These are phyloP conservation scores for Helleia helle DNA, from an alignment of 2,888 invertebrate species.

Conservation along the genomic window DNA sequence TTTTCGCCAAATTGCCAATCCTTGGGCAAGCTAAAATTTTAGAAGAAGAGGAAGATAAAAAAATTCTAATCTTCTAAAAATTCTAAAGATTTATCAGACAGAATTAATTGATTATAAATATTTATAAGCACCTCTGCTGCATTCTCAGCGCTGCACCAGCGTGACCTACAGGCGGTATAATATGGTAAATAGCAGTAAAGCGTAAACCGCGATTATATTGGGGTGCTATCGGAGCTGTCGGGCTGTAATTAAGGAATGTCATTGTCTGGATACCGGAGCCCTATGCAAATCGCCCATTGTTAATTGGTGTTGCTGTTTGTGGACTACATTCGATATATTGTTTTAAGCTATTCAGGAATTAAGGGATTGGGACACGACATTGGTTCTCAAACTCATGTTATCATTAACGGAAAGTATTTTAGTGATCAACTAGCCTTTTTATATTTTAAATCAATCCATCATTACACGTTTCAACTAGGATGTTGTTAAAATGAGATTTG, in stretches of 20 bases:
- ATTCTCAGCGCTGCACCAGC: background rate
- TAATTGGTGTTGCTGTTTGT: conserved; percentile 11
- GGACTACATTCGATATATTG: conserved; percentile 4
- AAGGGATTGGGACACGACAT: background rate
- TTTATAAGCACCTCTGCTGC: conserved; percentile 1
- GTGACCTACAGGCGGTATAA: conserved; percentile 28
- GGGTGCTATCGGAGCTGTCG: conserved; percentile 31
- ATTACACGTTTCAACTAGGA: too few relatives aligned
- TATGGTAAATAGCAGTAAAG: conserved; percentile 33
- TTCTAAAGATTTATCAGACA: too few relatives aligned
- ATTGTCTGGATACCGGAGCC: conserved; percentile 17
- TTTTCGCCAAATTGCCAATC: too few relatives aligned
- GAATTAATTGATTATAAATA: too few relatives aligned
- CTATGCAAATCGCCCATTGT: conserved; percentile 15
- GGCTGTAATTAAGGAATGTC: conserved; percentile 20
- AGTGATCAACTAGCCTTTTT: too few relatives aligned
- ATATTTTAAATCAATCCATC: too few relatives aligned
- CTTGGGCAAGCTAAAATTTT: too few relatives aligned
- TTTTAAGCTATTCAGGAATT: conserved; percentile 1
- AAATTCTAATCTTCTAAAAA: too few relatives aligned
- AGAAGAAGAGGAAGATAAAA: too few relatives aligned
- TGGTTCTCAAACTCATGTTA: background rate
- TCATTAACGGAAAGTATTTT: too few relatives aligned
- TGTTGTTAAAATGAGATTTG: too few relatives aligned
- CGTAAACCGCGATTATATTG: conserved; percentile 42